phyloP scores from a whole-genome alignment of 92 coral and sea anemone species.

The Isaurus tuberculatus region DNA sequence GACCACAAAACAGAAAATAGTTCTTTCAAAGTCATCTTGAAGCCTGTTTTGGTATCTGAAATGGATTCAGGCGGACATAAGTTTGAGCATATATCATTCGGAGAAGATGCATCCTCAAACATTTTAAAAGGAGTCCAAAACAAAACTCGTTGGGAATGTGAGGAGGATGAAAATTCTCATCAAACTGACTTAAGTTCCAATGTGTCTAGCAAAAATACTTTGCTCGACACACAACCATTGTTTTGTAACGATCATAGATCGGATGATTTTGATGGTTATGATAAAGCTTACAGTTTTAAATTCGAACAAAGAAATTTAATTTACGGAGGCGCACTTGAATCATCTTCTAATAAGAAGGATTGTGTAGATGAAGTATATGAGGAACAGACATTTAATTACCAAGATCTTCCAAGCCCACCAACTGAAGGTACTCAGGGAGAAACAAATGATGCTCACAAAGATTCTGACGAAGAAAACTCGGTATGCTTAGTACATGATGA shows the following conservation, averaged over 20 bases:
- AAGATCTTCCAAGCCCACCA: conserved; percentile 20
- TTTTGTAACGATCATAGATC: background rate
- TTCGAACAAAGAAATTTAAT: background rate
- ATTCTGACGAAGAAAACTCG: conserved; percentile 14
- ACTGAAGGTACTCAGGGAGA: background rate
- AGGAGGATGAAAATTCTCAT: background rate
- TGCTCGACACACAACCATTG: background rate
- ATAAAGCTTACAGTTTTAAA: background rate
- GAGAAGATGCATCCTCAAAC: background rate
- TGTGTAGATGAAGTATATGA: background rate
- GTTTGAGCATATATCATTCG: background rate
- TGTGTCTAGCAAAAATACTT: background rate
- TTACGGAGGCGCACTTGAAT: background rate
- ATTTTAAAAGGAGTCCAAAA: too few species aligned
- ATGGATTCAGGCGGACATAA: conserved; percentile 3
- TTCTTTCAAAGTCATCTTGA: background rate
- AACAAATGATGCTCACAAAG: background rate
- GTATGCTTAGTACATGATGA: conserved; percentile 19
- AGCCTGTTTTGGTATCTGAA: background rate
- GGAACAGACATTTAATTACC: conserved; percentile 4
- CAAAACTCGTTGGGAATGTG: background rate
- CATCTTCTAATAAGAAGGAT: background rate
- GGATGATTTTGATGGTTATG: background rate
- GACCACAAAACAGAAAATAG: background rate
- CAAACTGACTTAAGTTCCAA: background rate